phyloP scores from a whole-genome alignment of 2,797 vertebrate species.

The Discoglossus pictus region DNA sequence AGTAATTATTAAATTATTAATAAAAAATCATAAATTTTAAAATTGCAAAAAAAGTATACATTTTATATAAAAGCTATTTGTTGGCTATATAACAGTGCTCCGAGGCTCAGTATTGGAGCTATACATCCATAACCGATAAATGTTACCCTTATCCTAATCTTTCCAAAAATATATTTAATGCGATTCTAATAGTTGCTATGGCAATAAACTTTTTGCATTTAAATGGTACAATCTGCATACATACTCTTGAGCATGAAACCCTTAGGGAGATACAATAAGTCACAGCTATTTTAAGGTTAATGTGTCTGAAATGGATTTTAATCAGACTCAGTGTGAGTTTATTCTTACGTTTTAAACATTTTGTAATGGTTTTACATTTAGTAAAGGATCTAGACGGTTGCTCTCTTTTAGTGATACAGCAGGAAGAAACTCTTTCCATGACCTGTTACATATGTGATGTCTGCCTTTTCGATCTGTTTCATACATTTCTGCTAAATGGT shows the following conservation, averaged over 20 bases:
- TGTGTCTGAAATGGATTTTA: slow-evolving; percentile 34
- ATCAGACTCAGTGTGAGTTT: slow-evolving; percentile 10
- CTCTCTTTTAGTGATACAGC: background rate
- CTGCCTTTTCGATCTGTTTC: too few species aligned
- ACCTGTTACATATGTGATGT: too few species aligned
- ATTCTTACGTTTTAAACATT: slow-evolving; percentile 19
- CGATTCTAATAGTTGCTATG: slow-evolving; percentile 44
- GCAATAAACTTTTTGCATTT: slow-evolving; percentile 38
- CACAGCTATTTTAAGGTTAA: slow-evolving; percentile 26
- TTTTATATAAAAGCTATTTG: too few species aligned
- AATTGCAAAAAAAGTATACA: too few species aligned
- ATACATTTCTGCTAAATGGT: too few species aligned
- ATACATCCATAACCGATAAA: slow-evolving; percentile 8
- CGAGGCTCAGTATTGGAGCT: background rate
- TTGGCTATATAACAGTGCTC: too few species aligned
- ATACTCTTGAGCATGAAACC: slow-evolving; percentile 23
- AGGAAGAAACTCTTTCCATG: background rate
- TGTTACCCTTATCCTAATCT: slow-evolving; percentile 37
- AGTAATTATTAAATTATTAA: too few species aligned
- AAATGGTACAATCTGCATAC: slow-evolving; percentile 29
- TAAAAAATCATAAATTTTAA: too few species aligned
- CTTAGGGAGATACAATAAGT: background rate
- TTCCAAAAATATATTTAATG: slow-evolving; percentile 49
- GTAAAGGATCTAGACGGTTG: background rate
- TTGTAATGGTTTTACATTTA: background rate